These are phyloP conservation scores for Geotrypetes seraphini DNA, from an alignment of 2,797 vertebrate genomes.

Conservation along the genomic window DNA sequence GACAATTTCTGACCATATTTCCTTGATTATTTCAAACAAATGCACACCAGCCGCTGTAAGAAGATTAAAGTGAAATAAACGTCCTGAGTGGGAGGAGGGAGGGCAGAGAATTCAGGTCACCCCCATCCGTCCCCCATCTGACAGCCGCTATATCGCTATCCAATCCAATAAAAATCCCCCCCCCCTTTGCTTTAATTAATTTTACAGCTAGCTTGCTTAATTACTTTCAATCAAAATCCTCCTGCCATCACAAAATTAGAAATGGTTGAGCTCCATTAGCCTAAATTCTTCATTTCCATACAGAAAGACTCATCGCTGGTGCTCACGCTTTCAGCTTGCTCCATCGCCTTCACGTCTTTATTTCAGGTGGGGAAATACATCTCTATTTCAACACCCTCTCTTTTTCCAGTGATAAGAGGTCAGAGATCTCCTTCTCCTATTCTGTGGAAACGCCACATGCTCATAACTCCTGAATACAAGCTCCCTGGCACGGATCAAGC, in stretches of 20 bases:
- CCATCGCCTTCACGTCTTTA: too few relatives aligned
- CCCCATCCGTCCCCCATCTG: slow-evolving; percentile 99
- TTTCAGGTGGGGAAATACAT: too few relatives aligned
- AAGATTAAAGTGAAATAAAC: slow-evolving; percentile 99
- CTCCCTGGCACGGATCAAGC: too few relatives aligned
- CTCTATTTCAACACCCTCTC: too few relatives aligned
- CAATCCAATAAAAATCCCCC: slow-evolving; percentile 99
- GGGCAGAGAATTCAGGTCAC: slow-evolving; percentile 99
- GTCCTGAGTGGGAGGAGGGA: slow-evolving; percentile 86
- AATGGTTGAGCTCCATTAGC: slow-evolving; percentile 99
- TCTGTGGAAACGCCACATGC: too few relatives aligned
- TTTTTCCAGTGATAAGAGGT: slow-evolving; percentile 34
- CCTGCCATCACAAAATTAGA: slow-evolving; percentile 99
- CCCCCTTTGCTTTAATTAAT: slow-evolving; percentile 99
- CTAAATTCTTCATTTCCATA: slow-evolving; percentile 99
- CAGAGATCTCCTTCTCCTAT: too few relatives aligned
- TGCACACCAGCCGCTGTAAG: slow-evolving; percentile 99
- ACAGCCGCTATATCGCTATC: slow-evolving; percentile 99
- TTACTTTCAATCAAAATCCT: slow-evolving; percentile 99
- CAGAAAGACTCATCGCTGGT: slow-evolving; percentile 75
- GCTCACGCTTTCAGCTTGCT: slow-evolving; percentile 23
- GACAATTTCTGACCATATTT: slow-evolving; percentile 99
- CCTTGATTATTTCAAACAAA: slow-evolving; percentile 99
- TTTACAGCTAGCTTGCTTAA: slow-evolving; percentile 99
- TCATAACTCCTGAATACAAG: too few relatives aligned